Conservation (phyloP, 2,113 vertebrate genomes). For the Eonycteris spelaea region DNA sequence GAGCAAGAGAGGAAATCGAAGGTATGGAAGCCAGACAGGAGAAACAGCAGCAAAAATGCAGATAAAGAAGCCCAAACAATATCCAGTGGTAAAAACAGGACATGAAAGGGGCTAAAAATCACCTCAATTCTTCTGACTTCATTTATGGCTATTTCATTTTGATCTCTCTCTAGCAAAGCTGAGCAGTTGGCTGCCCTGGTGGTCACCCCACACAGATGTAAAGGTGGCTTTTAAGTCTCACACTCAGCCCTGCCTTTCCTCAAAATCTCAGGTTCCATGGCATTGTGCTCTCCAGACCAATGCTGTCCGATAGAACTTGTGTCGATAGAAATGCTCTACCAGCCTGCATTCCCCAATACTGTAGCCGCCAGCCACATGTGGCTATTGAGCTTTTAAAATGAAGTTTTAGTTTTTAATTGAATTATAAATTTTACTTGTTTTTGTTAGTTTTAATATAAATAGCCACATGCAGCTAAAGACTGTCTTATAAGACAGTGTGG, state of each 20-base stretch:
- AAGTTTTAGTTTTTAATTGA: neutral
- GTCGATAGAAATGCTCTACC: neutral
- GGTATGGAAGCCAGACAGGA: neutral
- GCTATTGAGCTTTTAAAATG: neutral
- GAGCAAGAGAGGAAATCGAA: neutral
- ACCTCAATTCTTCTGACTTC: neutral
- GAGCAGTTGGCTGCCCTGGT: neutral
- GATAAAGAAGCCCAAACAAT: neutral
- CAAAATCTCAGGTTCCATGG: neutral
- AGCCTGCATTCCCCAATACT: neutral
- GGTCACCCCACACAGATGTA: neutral
- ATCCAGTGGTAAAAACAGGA: neutral
- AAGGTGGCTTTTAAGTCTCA: neutral
- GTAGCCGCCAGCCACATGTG: neutral
- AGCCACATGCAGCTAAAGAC: neutral
- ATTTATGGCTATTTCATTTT: neutral
- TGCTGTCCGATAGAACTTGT: neutral
- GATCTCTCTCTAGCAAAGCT: neutral
- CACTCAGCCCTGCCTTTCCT: neutral
- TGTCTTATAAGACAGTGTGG: neutral
- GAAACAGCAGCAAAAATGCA: neutral
- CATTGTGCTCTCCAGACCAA: neutral
- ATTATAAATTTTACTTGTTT: neutral
- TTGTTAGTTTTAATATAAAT: neutral
- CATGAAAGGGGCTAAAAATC: neutral